phyloP scores from a whole-genome alignment of 2,113 vertebrate genomes.

The Urocitellus parryii region DNA sequence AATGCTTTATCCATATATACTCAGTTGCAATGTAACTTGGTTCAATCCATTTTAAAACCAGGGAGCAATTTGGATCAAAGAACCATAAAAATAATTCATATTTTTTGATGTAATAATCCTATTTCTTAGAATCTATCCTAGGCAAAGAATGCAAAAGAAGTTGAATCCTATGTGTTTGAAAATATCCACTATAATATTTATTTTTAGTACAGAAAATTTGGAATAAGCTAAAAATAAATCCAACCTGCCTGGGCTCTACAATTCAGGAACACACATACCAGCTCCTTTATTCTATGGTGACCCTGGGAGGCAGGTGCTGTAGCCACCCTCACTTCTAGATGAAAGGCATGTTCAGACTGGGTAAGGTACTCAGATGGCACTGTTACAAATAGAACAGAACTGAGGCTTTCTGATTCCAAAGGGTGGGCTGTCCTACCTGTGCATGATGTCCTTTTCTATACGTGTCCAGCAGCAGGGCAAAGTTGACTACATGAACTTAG shows the following conservation, averaged over 20 bases:
- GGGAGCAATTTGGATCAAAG: neutral
- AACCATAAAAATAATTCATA: neutral
- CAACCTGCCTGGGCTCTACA: neutral
- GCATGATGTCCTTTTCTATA: neutral
- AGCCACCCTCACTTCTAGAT: neutral
- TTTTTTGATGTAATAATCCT: neutral
- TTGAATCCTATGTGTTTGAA: neutral
- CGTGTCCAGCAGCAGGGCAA: neutral
- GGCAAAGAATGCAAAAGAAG: conserved; percentile 23
- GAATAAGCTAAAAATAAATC: neutral
- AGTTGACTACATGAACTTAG: neutral
- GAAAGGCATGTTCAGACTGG: neutral
- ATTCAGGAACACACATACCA: neutral
- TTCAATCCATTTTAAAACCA: neutral
- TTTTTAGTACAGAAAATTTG: neutral
- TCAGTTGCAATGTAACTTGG: neutral
- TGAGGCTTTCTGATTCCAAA: neutral
- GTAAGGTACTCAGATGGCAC: neutral
- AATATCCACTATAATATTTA: neutral
- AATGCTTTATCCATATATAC: neutral
- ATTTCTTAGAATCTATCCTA: neutral
- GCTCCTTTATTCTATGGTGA: neutral
- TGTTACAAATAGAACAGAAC: neutral
- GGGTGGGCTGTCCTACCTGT: accelerated
- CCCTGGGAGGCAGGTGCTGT: neutral